Percentiles rank a stretch among this genome's conserved stretches.
Conservation (phyloP, 2,888 invertebrate genomes). For the Eristalis tenax region DNA sequence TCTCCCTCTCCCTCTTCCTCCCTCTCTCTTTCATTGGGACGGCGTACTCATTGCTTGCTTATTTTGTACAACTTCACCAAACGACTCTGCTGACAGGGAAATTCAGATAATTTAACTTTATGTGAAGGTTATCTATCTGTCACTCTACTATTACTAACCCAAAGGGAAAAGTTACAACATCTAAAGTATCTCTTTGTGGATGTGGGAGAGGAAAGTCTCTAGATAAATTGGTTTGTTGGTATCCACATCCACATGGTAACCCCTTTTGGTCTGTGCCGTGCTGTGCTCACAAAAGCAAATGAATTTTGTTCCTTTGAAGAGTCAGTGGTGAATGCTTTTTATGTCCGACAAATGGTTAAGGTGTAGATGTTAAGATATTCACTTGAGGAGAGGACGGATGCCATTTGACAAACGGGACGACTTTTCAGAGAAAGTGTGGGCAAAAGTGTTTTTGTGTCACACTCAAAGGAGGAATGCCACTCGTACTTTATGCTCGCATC, state of each 20-base stretch:
- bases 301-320: slow-evolving; percentile 60
- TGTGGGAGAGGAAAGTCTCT: slow-evolving; percentile 29
- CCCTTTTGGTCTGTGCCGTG: slow-evolving; percentile 37
- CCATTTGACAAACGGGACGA: background rate
- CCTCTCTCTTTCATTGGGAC: background rate
- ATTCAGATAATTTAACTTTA: slow-evolving; percentile 65
- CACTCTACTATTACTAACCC: slow-evolving; percentile 28
- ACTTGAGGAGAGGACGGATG: background rate
- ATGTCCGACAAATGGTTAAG: slow-evolving; percentile 31
- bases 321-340: slow-evolving; percentile 36
- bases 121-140: slow-evolving; percentile 60
- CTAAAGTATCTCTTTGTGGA: slow-evolving; percentile 33
- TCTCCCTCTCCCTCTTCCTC: background rate
- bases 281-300: slow-evolving; percentile 18
- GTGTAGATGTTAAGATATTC: slow-evolving; percentile 25
- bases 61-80: slow-evolving; percentile 21
- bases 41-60: slow-evolving; percentile 27
- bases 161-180: slow-evolving; percentile 34
- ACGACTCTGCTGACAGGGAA: slow-evolving; percentile 25
- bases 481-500: background rate
- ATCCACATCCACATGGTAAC: slow-evolving; percentile 50
- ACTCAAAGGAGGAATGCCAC: background rate
- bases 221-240: slow-evolving; percentile 38
- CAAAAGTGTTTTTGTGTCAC: background rate
- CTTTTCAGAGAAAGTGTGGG: background rate